Percentiles rank a stretch among this genome's conserved stretches.
These are phyloP conservation scores for Xerus inauris DNA, from an alignment of 2,113 vertebrate species.

Conservation along the genomic window DNA sequence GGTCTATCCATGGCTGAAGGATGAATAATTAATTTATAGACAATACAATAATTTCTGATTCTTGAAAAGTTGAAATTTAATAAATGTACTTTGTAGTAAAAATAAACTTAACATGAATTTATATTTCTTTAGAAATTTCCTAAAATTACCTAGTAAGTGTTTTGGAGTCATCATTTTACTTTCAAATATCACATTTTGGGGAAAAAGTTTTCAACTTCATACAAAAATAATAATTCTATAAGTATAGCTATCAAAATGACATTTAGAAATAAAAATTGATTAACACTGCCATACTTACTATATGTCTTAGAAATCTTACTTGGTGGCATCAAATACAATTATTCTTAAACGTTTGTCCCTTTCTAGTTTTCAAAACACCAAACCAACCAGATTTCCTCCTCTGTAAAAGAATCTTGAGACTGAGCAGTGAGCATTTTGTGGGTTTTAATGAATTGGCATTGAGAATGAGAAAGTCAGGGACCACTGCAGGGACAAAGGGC, in stretches of 20 bases:
- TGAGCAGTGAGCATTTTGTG: neutral
- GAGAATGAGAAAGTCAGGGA: neutral
- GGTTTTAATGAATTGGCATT: neutral
- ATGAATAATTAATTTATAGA: neutral
- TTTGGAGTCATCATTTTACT: neutral
- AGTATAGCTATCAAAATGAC: neutral
- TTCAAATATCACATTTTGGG: neutral
- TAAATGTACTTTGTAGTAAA: neutral
- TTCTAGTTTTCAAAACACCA: neutral
- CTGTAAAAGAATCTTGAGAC: neutral
- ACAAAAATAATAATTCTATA: neutral
- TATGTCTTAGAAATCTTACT: neutral
- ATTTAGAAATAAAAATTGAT: neutral
- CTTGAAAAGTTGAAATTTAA: neutral
- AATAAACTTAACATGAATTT: neutral
- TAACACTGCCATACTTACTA: neutral
- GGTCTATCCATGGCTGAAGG: neutral
- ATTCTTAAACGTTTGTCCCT: neutral
- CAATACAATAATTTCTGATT: neutral
- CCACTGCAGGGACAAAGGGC: no score
- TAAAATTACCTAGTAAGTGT: neutral
- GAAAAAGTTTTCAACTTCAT: neutral
- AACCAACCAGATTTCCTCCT: neutral
- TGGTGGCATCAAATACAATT: neutral
- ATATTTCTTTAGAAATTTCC: neutral